Base-by-base conservation (phyloP, 2,113 vertebrate species). In the Nothoprocta perdicaria region DNA sequence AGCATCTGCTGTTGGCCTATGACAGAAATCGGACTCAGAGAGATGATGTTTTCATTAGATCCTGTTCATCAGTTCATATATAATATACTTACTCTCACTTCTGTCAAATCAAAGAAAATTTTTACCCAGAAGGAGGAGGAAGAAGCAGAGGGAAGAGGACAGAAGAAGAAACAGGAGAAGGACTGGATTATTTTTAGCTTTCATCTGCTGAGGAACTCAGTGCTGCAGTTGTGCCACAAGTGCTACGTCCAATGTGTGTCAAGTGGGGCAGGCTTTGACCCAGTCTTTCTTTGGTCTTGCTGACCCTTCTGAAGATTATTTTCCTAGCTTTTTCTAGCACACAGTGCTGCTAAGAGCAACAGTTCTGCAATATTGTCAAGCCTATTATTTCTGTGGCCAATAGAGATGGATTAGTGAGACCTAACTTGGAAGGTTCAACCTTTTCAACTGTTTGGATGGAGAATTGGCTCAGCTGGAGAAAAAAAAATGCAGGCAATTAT, bases 401-500 rank as follows among this genome's bases (percentile, higher is more conserved):
- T 62, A 76, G 19, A 89, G 62, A 79, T 24, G 73, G 79, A 89
- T 96, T 90, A 69, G 67, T 1, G 9, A 92, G 65, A 52, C 76
- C 61, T 84, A 89, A 78, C 84, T 79, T 79, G 65, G 81, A 94
- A 92, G 65, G 41, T n/a, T 48, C 48, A 48, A 48, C 48, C 79
- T 95, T 94, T 94, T 92, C 61, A 93, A 41, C 88, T 92, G 6
- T 92, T 89, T 74, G 62, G 76, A 66, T 80, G 73, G 86, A 92
- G 67, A 38, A 89, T 84, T 93, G 76, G 63, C 79, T 92, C 63
- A 72, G 82, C 45, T 62, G 57, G 65, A 41, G 71, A n/a, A 84
- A 85, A 41, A 65, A 88, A 92, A 94, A 79, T 33, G 31, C 27
- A 48, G 79, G 76, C 88, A 90, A 92, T 95, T 95, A 91, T 84